Conservation (phyloP, 2,888 invertebrate species). For the Dasypogon diadema region DNA sequence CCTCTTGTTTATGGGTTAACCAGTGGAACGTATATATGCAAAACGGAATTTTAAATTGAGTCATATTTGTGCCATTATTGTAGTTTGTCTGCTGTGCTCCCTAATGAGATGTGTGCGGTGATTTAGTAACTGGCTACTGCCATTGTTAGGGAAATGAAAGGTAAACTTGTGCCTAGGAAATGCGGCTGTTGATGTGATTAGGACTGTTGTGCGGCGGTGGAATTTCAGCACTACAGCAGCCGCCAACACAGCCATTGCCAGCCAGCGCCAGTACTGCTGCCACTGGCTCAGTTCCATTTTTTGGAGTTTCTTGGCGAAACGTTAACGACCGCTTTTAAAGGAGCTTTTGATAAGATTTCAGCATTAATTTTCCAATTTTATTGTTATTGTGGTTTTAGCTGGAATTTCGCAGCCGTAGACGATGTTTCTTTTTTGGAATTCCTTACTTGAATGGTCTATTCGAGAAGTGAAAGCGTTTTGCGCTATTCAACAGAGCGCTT, state of each 20-base stretch:
- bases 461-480: too few relatives aligned
- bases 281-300: neutral
- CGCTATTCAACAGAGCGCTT: too few relatives aligned
- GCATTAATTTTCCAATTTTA: slow-evolving; percentile 23
- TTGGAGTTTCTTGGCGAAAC: slow-evolving; percentile 5
- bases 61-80: slow-evolving; percentile 48
- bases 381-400: slow-evolving; percentile 20
- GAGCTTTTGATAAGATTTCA: slow-evolving; percentile 34
- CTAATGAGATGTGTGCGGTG: slow-evolving; percentile 50
- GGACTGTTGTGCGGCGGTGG: neutral
- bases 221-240: neutral
- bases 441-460: too few relatives aligned
- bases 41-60: slow-evolving; percentile 51
- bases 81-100: slow-evolving; percentile 8
- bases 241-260: too few relatives aligned
- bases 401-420: neutral
- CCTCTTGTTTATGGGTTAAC: neutral
- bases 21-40: slow-evolving; percentile 24
- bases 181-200: neutral
- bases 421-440: too few relatives aligned
- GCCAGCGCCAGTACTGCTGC: too few relatives aligned
- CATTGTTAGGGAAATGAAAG: slow-evolving; percentile 49
- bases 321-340: slow-evolving; percentile 24
- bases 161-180: slow-evolving; percentile 43
- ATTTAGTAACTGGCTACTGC: slow-evolving; percentile 50